phyloP scores from a whole-genome alignment of 1,140 invertebrate genomes.

The Hirudo medicinalis region DNA sequence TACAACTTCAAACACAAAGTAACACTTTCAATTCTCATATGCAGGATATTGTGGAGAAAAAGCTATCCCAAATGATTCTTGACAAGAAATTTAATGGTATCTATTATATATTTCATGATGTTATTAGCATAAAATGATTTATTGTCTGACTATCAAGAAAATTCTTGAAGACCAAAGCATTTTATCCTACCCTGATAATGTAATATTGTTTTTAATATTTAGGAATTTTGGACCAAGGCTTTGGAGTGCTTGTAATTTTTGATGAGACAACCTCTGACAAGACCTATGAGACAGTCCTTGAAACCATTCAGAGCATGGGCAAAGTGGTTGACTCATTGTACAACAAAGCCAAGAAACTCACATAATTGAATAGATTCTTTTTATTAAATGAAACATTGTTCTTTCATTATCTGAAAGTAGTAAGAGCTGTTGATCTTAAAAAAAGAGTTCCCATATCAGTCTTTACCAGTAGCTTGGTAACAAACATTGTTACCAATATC shows the following conservation, averaged over 20 bases:
- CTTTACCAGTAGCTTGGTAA: too few species aligned
- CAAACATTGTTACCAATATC: too few species aligned
- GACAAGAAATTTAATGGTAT: slow-evolving; percentile 77
- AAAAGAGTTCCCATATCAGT: too few species aligned
- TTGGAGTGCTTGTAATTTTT: slow-evolving; percentile 91
- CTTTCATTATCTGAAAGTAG: too few species aligned
- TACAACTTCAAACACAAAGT: background rate
- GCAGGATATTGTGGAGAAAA: slow-evolving; percentile 85
- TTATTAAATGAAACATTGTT: background rate
- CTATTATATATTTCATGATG: slow-evolving; percentile 3
- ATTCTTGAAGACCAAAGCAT: background rate
- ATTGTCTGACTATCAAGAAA: background rate
- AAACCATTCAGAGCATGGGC: slow-evolving; percentile 95
- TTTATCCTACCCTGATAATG: background rate
- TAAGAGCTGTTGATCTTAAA: too few species aligned
- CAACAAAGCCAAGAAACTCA: slow-evolving; percentile 93
- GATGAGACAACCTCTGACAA: slow-evolving; percentile 86
- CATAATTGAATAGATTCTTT: slow-evolving; percentile 47
- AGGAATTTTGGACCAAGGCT: slow-evolving; percentile 93
- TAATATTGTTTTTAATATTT: slow-evolving; percentile 29
- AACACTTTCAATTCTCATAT: slow-evolving; percentile 23
- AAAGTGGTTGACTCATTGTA: slow-evolving; percentile 97
- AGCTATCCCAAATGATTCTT: slow-evolving; percentile 98
- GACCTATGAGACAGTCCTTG: slow-evolving; percentile 88
- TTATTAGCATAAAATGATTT: background rate